These are phyloP conservation scores for Corydoras sp. DNA, from an alignment of 2,113 vertebrate genomes.

Conservation along the genomic window DNA sequence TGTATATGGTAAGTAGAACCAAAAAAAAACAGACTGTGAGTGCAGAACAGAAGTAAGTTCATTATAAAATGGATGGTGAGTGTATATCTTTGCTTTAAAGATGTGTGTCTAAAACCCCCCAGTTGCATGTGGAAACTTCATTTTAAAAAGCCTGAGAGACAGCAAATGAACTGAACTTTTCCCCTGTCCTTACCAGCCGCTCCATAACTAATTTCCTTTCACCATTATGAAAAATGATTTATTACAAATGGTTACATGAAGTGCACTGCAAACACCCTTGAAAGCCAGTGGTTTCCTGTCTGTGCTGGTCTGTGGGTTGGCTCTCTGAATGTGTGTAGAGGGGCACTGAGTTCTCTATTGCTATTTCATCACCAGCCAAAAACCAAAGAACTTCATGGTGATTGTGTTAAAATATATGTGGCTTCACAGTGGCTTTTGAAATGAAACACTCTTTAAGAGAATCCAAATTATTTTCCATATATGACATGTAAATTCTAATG, in stretches of 20 bases:
- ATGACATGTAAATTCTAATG: no score
- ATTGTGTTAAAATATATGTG: background rate
- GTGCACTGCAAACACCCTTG: conserved; percentile 25
- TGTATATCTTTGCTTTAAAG: no score
- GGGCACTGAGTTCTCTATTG: conserved; percentile 29
- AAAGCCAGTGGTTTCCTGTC: conserved; percentile 37
- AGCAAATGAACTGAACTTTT: conserved; percentile 16
- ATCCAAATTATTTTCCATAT: no score
- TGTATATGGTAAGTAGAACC: no score
- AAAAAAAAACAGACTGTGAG: no score
- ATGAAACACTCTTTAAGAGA: no score
- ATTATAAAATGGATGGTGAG: no score
- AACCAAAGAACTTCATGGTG: background rate
- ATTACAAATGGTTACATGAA: conserved; percentile 44
- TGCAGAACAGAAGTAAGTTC: no score
- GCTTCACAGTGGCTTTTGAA: no score
- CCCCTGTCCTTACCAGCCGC: conserved; percentile 25
- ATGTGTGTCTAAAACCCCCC: no score
- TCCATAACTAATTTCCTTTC: conserved; percentile 42
- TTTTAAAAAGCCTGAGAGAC: conserved; percentile 19
- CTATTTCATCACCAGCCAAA: conserved; percentile 11
- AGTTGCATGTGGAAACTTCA: conserved; percentile 25
- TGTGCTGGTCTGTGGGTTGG: conserved; percentile 35
- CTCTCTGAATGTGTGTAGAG: conserved; percentile 41
- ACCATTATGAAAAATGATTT: conserved; percentile 47